Percentiles rank a stretch among this genome's conserved stretches.
phyloP scores from a whole-genome alignment of 2,888 invertebrate genomes.

The Ectemnius cavifrons region DNA sequence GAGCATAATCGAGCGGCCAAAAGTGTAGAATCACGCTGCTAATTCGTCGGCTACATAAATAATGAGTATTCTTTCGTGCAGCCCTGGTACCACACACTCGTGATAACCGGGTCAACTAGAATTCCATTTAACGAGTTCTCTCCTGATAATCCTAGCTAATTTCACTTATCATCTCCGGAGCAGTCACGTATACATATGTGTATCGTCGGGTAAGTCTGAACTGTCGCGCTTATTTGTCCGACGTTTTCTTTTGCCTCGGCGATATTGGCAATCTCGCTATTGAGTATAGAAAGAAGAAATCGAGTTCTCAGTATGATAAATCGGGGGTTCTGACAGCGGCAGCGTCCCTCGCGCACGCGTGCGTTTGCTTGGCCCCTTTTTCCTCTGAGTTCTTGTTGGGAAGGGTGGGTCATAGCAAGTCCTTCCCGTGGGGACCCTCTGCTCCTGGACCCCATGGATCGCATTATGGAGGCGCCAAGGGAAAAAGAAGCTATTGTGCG shows the following conservation, averaged over 20 bases:
- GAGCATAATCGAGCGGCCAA: slow-evolving; percentile 7
- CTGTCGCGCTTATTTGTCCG: slow-evolving; percentile 13
- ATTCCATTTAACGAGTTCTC: too few species aligned
- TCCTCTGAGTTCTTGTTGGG: slow-evolving; percentile 26
- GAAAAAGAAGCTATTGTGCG: slow-evolving; percentile 62
- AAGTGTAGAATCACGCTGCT: slow-evolving; percentile 44
- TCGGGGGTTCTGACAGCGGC: slow-evolving; percentile 72
- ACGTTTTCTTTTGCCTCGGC: slow-evolving; percentile 39
- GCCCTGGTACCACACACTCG: background rate
- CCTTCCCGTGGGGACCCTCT: slow-evolving; percentile 58
- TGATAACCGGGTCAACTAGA: too few species aligned
- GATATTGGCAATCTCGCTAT: slow-evolving; percentile 66
- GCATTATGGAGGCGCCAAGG: slow-evolving; percentile 50
- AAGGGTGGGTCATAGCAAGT: slow-evolving; percentile 64
- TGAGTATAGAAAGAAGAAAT: slow-evolving; percentile 72
- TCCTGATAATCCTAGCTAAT: too few species aligned
- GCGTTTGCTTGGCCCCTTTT: slow-evolving; percentile 15
- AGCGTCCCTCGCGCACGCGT: slow-evolving; percentile 30
- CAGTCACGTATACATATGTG: too few species aligned
- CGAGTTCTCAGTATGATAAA: slow-evolving; percentile 76
- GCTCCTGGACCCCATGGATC: slow-evolving; percentile 51
- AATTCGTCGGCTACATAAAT: slow-evolving; percentile 51
- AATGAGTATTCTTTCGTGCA: slow-evolving; percentile 60
- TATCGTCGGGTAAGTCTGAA: too few species aligned
- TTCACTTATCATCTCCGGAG: too few species aligned